Conservation (phyloP, 1,140 invertebrate genomes). For the Chelonus insularis region DNA sequence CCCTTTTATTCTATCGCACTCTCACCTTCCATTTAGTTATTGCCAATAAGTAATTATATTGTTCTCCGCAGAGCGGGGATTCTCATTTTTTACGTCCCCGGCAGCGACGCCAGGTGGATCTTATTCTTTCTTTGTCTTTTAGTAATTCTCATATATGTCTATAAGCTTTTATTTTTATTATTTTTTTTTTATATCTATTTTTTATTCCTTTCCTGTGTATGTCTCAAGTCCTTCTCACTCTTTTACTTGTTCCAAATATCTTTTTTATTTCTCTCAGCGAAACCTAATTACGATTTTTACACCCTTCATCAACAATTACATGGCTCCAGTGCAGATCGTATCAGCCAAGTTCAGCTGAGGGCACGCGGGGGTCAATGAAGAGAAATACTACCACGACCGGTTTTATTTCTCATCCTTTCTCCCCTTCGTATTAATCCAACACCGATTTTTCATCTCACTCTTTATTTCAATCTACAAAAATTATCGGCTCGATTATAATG, state of each 20-base stretch:
- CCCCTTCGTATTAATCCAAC: background rate
- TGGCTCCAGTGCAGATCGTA: conserved; percentile 26
- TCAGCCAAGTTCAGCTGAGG: conserved; percentile 22
- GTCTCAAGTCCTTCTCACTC: background rate
- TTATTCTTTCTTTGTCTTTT: background rate
- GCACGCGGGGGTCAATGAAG: conserved; percentile 31
- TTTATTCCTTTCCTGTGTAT: conserved; percentile 8
- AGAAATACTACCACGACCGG: conserved; percentile 27
- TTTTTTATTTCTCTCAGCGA: conserved; percentile 9
- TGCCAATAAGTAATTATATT: conserved; percentile 47
- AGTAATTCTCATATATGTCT: background rate
- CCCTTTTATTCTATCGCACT: conserved; percentile 25
- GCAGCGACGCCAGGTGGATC: conserved; percentile 27
- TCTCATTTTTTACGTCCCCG: conserved; percentile 32
- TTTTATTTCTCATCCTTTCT: conserved; percentile 16
- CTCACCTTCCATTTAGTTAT: conserved; percentile 47
- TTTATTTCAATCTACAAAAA: background rate
- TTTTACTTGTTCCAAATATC: background rate
- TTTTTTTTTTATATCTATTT: conserved; percentile 29
- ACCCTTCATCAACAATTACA: conserved; percentile 36
- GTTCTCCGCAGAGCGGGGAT: conserved; percentile 29
- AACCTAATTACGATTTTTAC: conserved; percentile 37
- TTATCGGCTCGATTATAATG: no score
- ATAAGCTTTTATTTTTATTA: conserved; percentile 10
- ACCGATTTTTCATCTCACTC: background rate